Base-by-base conservation (phyloP, 53 echinoderm and acorn worm genomes). In the Holothuria leucospilota region DNA sequence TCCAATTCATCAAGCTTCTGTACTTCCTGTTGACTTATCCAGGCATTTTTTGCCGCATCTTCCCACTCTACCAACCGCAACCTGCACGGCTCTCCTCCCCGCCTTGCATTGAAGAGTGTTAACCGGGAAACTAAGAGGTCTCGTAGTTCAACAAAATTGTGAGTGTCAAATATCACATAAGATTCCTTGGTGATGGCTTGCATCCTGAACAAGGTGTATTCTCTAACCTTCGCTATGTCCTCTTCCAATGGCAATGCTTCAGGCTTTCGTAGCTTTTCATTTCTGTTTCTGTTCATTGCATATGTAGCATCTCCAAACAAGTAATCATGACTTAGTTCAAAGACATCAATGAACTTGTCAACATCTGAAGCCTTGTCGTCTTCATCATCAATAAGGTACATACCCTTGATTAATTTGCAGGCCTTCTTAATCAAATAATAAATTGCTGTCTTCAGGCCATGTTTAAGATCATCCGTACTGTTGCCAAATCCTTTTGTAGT, bases 271-370 rank as follows among this genome's bases (percentile, higher is more conserved):
- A 94, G 71, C 41, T 78, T 89, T 49, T 83, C 85, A 13, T 86
- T 81, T 53, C 89, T 85, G 26, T 58, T 74, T 58, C 89, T 90
- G 20, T 79, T 52, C 25, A 88, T 79, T 20, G 64, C 66, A 78
- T 94, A 92, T 11, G 68, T n/a, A 59, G 94, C 94, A 90, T 94
- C 94, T 9, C 87, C 91, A 84, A 91, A 91, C 28, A 91, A 61
- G 42, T 71, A 51, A 49, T 91, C 78, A 61, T 87, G 62, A 59
- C 81, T 94, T 14, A 92, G 59, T 26, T 91, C 86, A 21, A 94
- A 84, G 20, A 92, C 91, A 59, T 69, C 30, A 18, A 91, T 20
- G 82, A 94, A 94, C 61, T 89, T 94, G 84, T 94, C 89, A 20
- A 94, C 69, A 15, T 83, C 94, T 69, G 59, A 42, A 39, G 88